These are phyloP conservation scores for Mesoligia furuncula DNA, from an alignment of 2,888 invertebrate genomes.

Conservation along the genomic window DNA sequence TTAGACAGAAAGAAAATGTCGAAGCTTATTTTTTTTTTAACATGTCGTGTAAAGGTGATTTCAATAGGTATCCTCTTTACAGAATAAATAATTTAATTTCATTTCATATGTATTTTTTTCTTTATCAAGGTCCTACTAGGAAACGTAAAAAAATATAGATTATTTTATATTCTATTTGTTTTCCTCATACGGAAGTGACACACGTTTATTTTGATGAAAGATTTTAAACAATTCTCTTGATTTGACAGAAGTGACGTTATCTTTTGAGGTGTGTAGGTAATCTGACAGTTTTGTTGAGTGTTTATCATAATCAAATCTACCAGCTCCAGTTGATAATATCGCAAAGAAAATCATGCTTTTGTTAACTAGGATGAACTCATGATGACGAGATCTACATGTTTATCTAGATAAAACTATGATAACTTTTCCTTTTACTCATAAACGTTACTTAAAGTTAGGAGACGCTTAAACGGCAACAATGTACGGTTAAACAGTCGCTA, in stretches of 20 bases:
- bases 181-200: background rate
- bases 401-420: constrained; percentile 7
- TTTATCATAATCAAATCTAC: background rate
- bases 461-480: no score
- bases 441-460: no score
- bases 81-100: background rate
- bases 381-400: background rate
- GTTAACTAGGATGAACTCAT: background rate
- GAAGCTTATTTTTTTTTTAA: background rate
- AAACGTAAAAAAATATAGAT: background rate
- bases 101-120: background rate
- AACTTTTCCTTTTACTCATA: background rate
- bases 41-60: background rate
- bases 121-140: background rate
- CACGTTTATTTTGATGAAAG: background rate
- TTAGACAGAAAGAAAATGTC: background rate
- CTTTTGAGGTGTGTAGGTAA: background rate
- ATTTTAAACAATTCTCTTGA: background rate
- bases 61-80: background rate
- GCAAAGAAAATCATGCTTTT: background rate
- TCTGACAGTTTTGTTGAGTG: constrained; percentile 31
- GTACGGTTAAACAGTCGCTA: no score
- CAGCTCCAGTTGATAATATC: background rate
- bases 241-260: constrained; percentile 31
- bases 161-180: background rate